phyloP scores from a whole-genome alignment of 2,888 invertebrate genomes.

The Acrobasis consociella region DNA sequence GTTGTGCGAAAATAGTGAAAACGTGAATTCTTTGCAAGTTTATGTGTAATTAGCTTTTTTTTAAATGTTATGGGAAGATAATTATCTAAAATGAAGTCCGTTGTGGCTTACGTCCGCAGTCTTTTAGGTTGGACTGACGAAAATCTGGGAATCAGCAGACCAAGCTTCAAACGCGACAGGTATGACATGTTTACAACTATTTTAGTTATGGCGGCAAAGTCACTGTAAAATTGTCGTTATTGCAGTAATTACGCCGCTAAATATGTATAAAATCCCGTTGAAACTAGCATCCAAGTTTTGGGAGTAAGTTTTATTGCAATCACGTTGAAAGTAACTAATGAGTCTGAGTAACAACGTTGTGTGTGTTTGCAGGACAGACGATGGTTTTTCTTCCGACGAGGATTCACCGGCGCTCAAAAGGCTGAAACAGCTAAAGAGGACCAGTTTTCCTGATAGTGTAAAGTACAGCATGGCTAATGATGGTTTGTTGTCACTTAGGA shows the following conservation, averaged over 20 bases:
- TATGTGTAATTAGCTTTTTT: slow-evolving; percentile 31
- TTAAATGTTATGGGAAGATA: slow-evolving; percentile 65
- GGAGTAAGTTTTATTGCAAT: slow-evolving; percentile 52
- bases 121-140: slow-evolving; percentile 67
- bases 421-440: slow-evolving; percentile 60
- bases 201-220: slow-evolving; percentile 79
- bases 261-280: slow-evolving; percentile 65
- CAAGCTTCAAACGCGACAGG: slow-evolving; percentile 78
- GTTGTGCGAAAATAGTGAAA: slow-evolving; percentile 42
- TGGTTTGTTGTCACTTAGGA: slow-evolving; percentile 32
- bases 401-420: slow-evolving; percentile 67
- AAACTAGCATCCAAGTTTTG: slow-evolving; percentile 69
- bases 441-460: slow-evolving; percentile 64
- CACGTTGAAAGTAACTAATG: not conserved
- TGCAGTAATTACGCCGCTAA: slow-evolving; percentile 32
- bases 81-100: slow-evolving; percentile 68
- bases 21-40: slow-evolving; percentile 42
- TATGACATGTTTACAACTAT: slow-evolving; percentile 71
- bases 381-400: slow-evolving; percentile 68
- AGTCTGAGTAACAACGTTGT: slow-evolving; percentile 5
- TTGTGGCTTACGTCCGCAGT: slow-evolving; percentile 69
- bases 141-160: slow-evolving; percentile 50
- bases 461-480: slow-evolving; percentile 39
- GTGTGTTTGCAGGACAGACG: slow-evolving; percentile 63
- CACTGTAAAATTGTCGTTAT: slow-evolving; percentile 43